Percentiles rank a stretch among this genome's conserved stretches.
Evolutionary conservation across 2,113 vertebrate species (phyloP).

Genomic region (Hystrix cristata): DNA sequence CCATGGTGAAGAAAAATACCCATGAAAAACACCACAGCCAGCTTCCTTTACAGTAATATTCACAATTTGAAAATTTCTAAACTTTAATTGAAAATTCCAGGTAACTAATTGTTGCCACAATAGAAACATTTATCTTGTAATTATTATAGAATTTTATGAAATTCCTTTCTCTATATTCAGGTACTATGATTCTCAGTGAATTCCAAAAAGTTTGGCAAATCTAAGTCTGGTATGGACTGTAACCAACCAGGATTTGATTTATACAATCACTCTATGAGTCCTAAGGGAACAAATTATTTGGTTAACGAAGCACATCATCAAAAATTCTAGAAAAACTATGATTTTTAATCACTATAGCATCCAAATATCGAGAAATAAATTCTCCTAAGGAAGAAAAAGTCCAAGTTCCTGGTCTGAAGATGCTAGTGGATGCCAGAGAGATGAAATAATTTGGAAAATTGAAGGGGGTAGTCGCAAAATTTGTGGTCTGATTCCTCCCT

Average conservation of each 20-base stretch:
- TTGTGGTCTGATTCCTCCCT: not conserved
- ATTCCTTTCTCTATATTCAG: not conserved
- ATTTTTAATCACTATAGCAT: not conserved
- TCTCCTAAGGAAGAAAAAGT: not conserved
- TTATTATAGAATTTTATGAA: not conserved
- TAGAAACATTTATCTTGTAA: not conserved
- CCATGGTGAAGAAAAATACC: not conserved
- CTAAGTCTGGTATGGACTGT: fast-evolving
- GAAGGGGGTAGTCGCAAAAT: not conserved
- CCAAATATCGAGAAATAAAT: not conserved
- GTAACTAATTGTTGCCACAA: not conserved
- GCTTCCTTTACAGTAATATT: not conserved
- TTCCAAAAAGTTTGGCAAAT: not conserved
- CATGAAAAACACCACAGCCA: not conserved
- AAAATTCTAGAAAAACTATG: not conserved
- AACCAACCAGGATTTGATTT: not conserved
- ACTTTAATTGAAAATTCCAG: not conserved
- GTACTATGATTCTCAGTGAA: not conserved
- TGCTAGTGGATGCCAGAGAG: not conserved
- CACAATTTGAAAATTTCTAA: not conserved
- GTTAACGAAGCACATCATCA: not conserved
- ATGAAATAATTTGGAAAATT: not conserved
- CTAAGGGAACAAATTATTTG: not conserved
- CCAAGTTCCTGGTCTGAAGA: not conserved
- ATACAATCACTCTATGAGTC: not conserved